phyloP scores from a whole-genome alignment of 1,140 invertebrate species.

The Belonocnema kinseyi region DNA sequence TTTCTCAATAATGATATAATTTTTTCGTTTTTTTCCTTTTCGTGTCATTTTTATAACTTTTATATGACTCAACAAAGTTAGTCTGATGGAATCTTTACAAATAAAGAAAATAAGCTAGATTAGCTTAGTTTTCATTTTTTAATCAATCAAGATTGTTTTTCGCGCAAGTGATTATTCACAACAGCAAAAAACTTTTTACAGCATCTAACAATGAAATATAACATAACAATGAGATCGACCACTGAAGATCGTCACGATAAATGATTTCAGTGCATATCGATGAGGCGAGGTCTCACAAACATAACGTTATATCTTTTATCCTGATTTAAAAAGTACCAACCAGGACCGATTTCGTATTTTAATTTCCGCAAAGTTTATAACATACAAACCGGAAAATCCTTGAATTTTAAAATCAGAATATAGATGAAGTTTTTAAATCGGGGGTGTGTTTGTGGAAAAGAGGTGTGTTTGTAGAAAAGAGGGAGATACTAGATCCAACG shows the following conservation, averaged over 20 bases:
- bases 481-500: background rate
- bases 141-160: conserved; percentile 1
- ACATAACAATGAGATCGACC: background rate
- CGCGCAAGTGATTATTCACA: background rate
- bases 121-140: background rate
- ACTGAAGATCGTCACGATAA: background rate
- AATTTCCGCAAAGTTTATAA: conserved; percentile 5
- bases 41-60: no score
- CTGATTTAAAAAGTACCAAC: background rate
- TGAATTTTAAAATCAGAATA: conserved; percentile 6
- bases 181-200: background rate
- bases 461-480: conserved; percentile 14
- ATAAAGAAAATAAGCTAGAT: no score
- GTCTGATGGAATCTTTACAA: no score
- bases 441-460: conserved; percentile 20
- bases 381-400: conserved; percentile 11
- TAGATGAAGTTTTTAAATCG: conserved; percentile 22
- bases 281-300: background rate
- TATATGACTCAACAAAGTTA: no score
- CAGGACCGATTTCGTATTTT: conserved; percentile 8
- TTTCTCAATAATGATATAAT: no score
- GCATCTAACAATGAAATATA: background rate
- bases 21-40: no score
- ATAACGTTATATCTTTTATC: background rate
- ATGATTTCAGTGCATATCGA: conserved; percentile 20